A percentile compares a stretch with the other conserved stretches of the same genome.
Conservation (phyloP, 2,113 vertebrate genomes). For the Callocephalon fimbriatum region DNA sequence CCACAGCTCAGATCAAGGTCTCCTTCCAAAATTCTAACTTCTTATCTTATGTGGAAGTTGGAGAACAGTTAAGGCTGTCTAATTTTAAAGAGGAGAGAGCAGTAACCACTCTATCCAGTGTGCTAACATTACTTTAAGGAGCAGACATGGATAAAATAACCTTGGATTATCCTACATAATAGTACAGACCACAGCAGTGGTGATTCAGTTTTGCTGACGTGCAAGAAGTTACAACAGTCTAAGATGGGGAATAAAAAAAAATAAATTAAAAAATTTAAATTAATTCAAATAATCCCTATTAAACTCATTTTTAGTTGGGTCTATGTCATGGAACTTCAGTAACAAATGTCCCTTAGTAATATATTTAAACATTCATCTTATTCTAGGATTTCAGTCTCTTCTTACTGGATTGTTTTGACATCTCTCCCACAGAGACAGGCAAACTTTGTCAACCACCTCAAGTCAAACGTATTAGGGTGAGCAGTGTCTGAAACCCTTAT, state of each 20-base stretch:
- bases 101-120: background rate
- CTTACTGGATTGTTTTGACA: constrained; percentile 7
- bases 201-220: background rate
- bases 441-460: background rate
- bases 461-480: background rate
- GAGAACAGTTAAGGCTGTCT: background rate
- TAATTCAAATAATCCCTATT: background rate
- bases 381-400: constrained; percentile 17
- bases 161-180: background rate
- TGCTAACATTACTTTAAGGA: background rate
- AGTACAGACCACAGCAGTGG: fast-evolving
- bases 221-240: background rate
- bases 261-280: background rate
- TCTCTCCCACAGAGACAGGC: background rate
- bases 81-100: background rate
- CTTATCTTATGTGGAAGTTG: background rate
- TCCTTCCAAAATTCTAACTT: background rate
- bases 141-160: background rate
- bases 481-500: background rate
- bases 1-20: background rate
- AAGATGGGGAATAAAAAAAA: background rate
- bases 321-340: background rate
- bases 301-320: background rate
- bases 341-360: constrained; percentile 38
- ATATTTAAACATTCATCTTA: background rate